These are phyloP conservation scores for Troilus luridus DNA, from an alignment of 2,888 invertebrate species.

Conservation along the genomic window DNA sequence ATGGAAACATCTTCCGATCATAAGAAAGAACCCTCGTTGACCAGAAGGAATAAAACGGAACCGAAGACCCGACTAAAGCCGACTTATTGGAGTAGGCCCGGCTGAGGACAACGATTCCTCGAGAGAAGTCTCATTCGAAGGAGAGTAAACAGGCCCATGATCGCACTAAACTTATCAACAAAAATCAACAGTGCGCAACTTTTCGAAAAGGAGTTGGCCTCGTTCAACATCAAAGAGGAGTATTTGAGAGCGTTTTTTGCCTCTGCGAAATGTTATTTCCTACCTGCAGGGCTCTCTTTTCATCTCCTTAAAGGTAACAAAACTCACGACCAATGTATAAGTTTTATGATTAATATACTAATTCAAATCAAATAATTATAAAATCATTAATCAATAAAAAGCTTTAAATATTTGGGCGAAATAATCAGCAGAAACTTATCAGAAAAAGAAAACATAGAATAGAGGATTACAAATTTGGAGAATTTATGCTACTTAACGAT, in stretches of 20 bases:
- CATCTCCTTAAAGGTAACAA: neutral
- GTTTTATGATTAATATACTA: neutral
- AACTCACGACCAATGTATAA: neutral
- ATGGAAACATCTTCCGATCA: neutral
- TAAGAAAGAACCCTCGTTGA: neutral
- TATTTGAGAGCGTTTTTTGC: neutral
- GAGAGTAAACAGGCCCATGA: slow-evolving; percentile 39
- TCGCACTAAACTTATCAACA: slow-evolving; percentile 26
- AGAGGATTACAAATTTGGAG: no score
- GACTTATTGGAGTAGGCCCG: slow-evolving; percentile 5
- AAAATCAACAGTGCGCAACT: slow-evolving; percentile 16
- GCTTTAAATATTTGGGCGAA: no score
- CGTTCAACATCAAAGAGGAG: neutral
- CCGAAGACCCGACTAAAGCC: neutral
- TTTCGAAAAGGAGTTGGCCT: slow-evolving; percentile 7
- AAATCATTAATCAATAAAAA: no score
- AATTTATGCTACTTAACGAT: no score
- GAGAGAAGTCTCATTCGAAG: neutral
- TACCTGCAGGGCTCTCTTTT: neutral
- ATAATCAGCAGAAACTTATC: no score
- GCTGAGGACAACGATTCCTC: neutral
- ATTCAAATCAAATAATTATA: neutral
- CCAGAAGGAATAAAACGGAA: neutral
- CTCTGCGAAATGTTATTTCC: neutral
- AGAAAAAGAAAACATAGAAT: no score